These are phyloP conservation scores for Mythimna ferrago DNA, from an alignment of 2,888 invertebrate species.

Conservation along the genomic window DNA sequence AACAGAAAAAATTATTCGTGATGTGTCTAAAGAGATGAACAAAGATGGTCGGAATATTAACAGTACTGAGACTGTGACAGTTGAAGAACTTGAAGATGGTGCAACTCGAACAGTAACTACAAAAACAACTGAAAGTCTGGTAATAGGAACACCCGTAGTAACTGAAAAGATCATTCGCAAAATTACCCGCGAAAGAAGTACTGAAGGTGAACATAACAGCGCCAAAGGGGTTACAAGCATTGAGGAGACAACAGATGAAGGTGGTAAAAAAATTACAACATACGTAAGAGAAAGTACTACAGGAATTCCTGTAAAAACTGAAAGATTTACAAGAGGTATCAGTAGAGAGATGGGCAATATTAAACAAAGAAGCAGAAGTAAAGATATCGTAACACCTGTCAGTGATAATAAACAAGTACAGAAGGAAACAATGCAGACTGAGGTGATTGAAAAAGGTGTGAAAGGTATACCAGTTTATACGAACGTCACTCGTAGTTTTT, in stretches of 20 bases:
- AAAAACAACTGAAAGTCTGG: conserved; percentile 34
- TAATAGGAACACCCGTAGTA: conserved; percentile 32
- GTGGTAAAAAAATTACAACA: conserved; percentile 17
- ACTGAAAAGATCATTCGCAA: conserved; percentile 37
- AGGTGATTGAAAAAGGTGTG: conserved; percentile 51
- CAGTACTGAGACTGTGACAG: conserved; percentile 20
- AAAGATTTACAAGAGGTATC: conserved; percentile 49
- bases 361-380: conserved; percentile 17
- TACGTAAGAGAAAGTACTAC: conserved; percentile 38
- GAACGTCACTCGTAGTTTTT: conserved; percentile 50
- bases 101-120: conserved; percentile 44
- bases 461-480: conserved; percentile 53
- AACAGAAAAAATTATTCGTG: conserved; percentile 19
- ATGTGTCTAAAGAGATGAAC: conserved; percentile 30
- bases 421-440: conserved; percentile 47
- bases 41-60: conserved; percentile 24
- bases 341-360: conserved; percentile 56
- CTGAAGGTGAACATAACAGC: conserved; percentile 1
- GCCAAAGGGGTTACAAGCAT: conserved; percentile 26
- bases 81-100: conserved; percentile 34
- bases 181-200: conserved; percentile 27
- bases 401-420: conserved; percentile 9
- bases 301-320: conserved; percentile 52
- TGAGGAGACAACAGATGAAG: conserved; percentile 19
- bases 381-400: conserved; percentile 10